These are phyloP conservation scores for Athene cunicularia DNA, from an alignment of 2,113 vertebrate genomes.

Conservation along the genomic window DNA sequence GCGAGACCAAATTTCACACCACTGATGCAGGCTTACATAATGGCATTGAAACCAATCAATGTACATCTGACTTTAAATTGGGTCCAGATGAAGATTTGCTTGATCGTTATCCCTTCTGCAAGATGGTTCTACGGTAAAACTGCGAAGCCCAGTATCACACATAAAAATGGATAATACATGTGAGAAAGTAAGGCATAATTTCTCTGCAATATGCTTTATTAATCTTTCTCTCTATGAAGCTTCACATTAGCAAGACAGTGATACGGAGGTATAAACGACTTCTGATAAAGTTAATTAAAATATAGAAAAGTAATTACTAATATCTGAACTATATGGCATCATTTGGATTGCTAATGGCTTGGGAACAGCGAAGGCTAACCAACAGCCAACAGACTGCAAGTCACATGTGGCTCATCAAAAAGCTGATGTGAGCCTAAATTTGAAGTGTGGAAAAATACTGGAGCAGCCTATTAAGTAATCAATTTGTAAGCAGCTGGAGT, in stretches of 20 bases:
- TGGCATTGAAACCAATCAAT: fast-evolving
- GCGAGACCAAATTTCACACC: not conserved
- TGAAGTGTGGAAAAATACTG: not conserved
- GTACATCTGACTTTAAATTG: not conserved
- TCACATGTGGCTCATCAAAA: not conserved
- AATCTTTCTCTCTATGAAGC: not conserved
- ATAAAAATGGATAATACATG: not conserved
- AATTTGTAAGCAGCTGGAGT: not conserved
- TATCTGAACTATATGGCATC: not conserved
- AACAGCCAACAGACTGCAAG: not conserved
- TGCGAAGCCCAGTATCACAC: not conserved
- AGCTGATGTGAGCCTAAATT: not conserved
- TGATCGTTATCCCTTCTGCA: not conserved
- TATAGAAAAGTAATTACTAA: not conserved
- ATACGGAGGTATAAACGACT: not conserved
- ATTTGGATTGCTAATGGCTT: not conserved
- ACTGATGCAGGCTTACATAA: not conserved
- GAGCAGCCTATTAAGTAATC: not conserved
- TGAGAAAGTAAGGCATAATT: not conserved
- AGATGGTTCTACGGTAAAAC: not conserved
- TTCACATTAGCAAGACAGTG: not conserved
- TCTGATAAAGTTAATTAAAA: constrained; percentile 19
- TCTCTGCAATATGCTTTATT: not conserved
- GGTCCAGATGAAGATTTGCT: not conserved
- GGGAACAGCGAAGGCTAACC: not conserved